Percentiles rank a stretch among this genome's conserved stretches.
Conservation (phyloP, 2,113 vertebrate species). For the Rhizomys pruinosus region DNA sequence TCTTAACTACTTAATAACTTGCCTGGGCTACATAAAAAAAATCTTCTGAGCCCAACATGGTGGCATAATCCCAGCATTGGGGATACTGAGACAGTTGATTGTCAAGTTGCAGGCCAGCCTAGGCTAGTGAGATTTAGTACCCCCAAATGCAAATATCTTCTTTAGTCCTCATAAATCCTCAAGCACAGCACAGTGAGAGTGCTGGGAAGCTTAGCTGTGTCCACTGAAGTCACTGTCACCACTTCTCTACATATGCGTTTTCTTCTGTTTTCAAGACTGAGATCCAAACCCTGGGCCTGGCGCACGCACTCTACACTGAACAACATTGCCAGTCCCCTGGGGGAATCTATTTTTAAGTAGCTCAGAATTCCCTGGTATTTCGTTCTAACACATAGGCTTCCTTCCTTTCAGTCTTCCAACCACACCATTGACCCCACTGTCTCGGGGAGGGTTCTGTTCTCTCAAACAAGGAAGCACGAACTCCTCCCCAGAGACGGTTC, state of each 20-base stretch:
- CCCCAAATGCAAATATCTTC: background rate
- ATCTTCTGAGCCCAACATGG: background rate
- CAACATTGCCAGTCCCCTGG: no score
- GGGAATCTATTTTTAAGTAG: conserved; percentile 46
- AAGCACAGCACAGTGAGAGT: background rate
- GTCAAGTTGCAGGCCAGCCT: background rate
- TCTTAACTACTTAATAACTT: no score
- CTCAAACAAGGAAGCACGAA: background rate
- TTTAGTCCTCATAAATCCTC: background rate
- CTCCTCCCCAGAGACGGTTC: background rate
- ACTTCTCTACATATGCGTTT: background rate
- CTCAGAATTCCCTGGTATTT: conserved; percentile 18
- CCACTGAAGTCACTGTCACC: background rate
- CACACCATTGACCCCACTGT: background rate
- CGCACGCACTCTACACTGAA: background rate
- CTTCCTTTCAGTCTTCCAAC: conserved; percentile 37
- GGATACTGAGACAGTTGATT: no score
- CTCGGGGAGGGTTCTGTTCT: background rate
- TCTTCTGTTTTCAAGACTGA: background rate
- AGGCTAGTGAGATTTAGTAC: background rate
- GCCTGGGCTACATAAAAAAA: background rate
- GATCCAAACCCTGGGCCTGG: background rate
- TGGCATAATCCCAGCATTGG: background rate
- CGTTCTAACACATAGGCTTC: background rate
- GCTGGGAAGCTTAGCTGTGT: background rate